Base-by-base conservation (phyloP, 2,797 vertebrate species). In the Stomatorhinus walkeri region DNA sequence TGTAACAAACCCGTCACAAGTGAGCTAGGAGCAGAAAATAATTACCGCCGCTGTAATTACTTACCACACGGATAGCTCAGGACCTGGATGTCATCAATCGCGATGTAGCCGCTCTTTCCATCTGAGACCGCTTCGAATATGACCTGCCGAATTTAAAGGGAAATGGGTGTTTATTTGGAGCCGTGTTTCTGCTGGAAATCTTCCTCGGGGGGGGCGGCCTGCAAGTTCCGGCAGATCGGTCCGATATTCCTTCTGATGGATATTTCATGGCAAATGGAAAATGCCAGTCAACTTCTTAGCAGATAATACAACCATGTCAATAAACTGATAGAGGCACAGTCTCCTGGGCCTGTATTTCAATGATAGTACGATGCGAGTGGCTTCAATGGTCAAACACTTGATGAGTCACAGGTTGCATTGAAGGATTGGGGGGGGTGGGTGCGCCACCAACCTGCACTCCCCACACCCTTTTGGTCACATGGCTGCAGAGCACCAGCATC, bases 51-150 rank as follows among this genome's bases (percentile, higher is more conserved):
- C 48, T 43, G 81, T 90, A 89, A 90, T 89, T 89, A 97, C 98
- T 97, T 96, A 99, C 98, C 98, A 91, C 98, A 99, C 88, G 98
- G 98, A 92, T 99, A 99, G 94, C 98, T 99, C 94, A 99, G 93
- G 91, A 99, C 98, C 95, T 99, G 98, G 93, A 99, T 97, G 94
- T 99, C 98, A 94, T 99, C 98, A 90, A 99, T 97, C 94, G 97
- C 98, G 91, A 99, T 98, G 94, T 98, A 99, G 92, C 98, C 98
- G 76, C 94, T 95, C 95, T 98, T 98, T 90, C 97, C 96, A 93
- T 96, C 96, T 89, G 97, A 97, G 91, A 98, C 96, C 93, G 98
- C 98, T 95, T 99, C 98, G 93, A 99, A 99, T 95, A 99, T 98
- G 94, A 99, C 98, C 98, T 99, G 95, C 93, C 93, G 95, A 89